Percentiles rank a stretch among this genome's conserved stretches.
Evolutionary conservation across 2,888 invertebrate genomes (phyloP).

Genomic region (Balanococcus diminutus): DNA sequence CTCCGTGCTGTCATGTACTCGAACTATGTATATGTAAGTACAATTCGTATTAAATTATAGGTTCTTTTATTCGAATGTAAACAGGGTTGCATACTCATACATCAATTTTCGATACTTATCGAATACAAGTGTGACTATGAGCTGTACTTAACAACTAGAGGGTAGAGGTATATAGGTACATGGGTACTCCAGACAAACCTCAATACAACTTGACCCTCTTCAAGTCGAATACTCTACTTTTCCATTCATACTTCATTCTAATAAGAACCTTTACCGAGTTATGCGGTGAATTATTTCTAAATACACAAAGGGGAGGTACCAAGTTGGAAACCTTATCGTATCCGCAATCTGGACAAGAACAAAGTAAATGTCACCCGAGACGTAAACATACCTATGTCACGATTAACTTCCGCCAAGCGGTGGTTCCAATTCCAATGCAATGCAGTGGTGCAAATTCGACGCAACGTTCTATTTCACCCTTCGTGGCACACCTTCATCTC

Average conservation of each 20-base stretch:
- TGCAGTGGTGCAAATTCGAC: not conserved
- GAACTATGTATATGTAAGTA: not conserved
- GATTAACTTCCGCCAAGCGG: not conserved
- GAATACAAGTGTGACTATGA: not conserved
- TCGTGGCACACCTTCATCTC: not conserved
- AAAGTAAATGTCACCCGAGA: not conserved
- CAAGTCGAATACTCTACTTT: not conserved
- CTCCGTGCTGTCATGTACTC: not conserved
- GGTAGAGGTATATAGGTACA: not conserved
- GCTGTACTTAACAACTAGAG: not conserved
- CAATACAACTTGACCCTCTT: not conserved
- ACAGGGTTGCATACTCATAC: not conserved
- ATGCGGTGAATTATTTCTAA: not conserved
- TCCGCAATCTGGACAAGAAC: not conserved
- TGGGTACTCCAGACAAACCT: not conserved
- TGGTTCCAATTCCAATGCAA: too few species aligned
- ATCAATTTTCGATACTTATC: not conserved
- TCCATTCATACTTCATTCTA: not conserved
- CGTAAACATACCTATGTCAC: not conserved
- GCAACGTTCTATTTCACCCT: not conserved
- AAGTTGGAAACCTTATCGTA: not conserved
- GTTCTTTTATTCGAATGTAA: slow-evolving; percentile 16
- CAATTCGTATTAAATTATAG: slow-evolving; percentile 28
- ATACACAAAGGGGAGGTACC: not conserved
- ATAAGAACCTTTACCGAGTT: not conserved